Evolutionary conservation across 2,113 vertebrate genomes (phyloP), one percentile per base, ranked within the genome.

Genomic region (Nycticebus coucang): DNA sequence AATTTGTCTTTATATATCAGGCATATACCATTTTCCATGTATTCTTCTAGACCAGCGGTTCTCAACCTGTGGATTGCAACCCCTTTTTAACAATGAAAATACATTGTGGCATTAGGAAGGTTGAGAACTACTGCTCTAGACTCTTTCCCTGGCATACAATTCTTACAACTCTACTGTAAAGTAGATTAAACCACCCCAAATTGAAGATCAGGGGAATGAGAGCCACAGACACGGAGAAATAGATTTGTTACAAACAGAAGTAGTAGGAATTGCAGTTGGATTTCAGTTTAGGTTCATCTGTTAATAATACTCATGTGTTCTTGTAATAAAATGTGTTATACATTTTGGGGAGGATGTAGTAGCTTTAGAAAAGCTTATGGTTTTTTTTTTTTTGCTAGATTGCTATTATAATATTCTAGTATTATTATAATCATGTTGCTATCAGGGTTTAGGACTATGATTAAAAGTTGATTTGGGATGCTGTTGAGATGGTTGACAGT

Each of bases 211-310:
- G 35, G 30, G 50, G 11, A 35, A 7, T 15, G 35, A 79, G 30
- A 21, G 37, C 66, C 41, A 26, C 26, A 24, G 33, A 66, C 50
- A 33, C 50, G 53, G 60, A 41, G 7, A 5, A 53, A 22, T 8
- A 18, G n/a, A 21, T n/a, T 37, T 26, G 45, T 6, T 66, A 35
- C 9, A n/a, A 26, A 30, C 15, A 50, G 68, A 77, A 59, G 35
- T 28, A 3, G n/a, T 19, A 33, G 53, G 30, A 33, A 22, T 12
- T 68, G 4, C 30, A 26, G 18, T 19, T 68, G 37, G 6, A 55
- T 28, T 69, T 69, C 35, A 17, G 0, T 55, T 45, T 2, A 21
- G 4, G 5, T 12, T 9, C n/a, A 10, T 5, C 13, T 11, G 0
- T 53, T 35, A 28, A 41, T 64, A 17, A 10, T 12, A 45, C 18